Evolutionary conservation across 2,888 invertebrate genomes (phyloP).

Genomic region (Paralinhomoeus sp.): DNA sequence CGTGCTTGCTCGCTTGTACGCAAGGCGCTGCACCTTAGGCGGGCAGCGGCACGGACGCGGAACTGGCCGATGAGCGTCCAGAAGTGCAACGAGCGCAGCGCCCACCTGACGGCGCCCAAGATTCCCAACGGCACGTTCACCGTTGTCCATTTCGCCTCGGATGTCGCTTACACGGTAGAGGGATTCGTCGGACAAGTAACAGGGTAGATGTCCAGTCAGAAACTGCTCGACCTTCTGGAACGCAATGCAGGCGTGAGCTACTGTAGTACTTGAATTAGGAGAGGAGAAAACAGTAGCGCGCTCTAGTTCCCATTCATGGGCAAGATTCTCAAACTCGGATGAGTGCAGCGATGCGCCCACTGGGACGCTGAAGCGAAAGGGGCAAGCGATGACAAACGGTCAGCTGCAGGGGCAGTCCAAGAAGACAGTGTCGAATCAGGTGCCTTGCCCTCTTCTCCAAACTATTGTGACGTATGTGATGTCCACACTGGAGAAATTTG

Average conservation of each 20-base stretch:
- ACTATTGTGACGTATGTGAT: too few species aligned
- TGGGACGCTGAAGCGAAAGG: not conserved
- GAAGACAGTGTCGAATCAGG: too few species aligned
- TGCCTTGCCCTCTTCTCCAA: too few species aligned
- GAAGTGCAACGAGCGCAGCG: constrained; percentile 10
- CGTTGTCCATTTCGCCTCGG: constrained; percentile 77
- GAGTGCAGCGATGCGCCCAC: not conserved
- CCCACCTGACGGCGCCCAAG: constrained; percentile 51
- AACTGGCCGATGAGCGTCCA: constrained; percentile 45
- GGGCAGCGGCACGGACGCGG: constrained; percentile 40
- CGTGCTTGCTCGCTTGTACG: too few species aligned
- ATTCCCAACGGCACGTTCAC: constrained; percentile 49
- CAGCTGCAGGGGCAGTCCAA: too few species aligned
- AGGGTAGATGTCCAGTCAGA: constrained; percentile 84
- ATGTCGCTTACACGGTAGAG: constrained; percentile 57
- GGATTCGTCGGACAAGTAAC: constrained; percentile 93
- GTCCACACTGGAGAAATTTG: too few species aligned
- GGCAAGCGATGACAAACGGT: too few species aligned
- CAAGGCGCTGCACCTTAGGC: too few species aligned
- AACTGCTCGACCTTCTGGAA: constrained; percentile 50
- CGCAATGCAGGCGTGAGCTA: constrained; percentile 31
- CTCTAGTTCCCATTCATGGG: constrained; percentile 12
- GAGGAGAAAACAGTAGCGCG: too few species aligned
- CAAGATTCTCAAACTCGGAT: constrained; percentile 7
- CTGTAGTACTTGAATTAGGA: constrained; percentile 7